phyloP scores from a whole-genome alignment of 2,113 vertebrate genomes.

The Labeo catla region DNA sequence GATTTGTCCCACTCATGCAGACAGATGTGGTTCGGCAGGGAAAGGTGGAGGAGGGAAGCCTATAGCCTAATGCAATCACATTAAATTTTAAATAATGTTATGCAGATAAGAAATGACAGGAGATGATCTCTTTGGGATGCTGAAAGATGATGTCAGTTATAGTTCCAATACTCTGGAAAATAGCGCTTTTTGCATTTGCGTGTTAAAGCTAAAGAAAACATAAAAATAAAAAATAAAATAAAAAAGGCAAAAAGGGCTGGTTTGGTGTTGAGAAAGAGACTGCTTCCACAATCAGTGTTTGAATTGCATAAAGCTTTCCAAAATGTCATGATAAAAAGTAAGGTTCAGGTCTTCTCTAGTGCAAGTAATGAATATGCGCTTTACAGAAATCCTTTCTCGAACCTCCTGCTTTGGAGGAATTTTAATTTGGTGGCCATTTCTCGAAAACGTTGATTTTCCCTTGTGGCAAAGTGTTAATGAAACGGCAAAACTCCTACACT shows the following conservation, averaged over 20 bases:
- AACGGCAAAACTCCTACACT: conserved; percentile 31
- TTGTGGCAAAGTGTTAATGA: conserved; percentile 9
- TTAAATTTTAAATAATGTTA: conserved; percentile 80
- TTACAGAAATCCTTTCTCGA: neutral
- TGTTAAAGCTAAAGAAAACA: conserved; percentile 68
- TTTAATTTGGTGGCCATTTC: conserved; percentile 3
- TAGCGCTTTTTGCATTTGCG: conserved; percentile 70
- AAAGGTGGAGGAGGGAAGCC: conserved; percentile 60
- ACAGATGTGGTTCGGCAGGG: conserved; percentile 19
- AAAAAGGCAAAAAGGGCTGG: neutral
- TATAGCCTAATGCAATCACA: conserved; percentile 78
- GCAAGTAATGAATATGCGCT: neutral
- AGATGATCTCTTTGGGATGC: conserved; percentile 80
- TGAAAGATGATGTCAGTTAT: conserved; percentile 76
- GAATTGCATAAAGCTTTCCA: neutral
- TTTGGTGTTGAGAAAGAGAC: neutral
- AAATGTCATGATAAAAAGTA: neutral
- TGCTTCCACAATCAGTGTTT: neutral
- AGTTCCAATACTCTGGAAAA: conserved; percentile 76
- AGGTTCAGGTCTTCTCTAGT: neutral
- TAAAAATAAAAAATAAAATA: neutral
- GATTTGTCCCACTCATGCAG: neutral
- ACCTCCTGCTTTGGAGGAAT: conserved; percentile 17
- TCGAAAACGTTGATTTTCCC: neutral
- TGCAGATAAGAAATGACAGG: conserved; percentile 80